Base-by-base conservation (phyloP, 2,113 vertebrate genomes). In the Phylloscopus trochilus region DNA sequence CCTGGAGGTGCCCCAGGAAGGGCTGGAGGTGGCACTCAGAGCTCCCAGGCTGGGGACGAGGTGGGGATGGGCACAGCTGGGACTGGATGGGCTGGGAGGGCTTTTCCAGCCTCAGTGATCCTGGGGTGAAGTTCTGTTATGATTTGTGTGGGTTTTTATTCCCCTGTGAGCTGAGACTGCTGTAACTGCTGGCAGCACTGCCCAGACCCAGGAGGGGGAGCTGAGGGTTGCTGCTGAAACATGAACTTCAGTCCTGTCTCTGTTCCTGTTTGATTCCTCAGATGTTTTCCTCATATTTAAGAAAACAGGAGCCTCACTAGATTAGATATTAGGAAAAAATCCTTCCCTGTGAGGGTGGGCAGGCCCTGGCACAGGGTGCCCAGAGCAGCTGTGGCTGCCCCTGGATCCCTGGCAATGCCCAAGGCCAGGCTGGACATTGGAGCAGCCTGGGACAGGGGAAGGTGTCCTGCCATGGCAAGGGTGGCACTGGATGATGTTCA, bases 271-370 rank as follows among this genome's bases (percentile, higher is more conserved):
- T 51, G 73, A 82, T 37, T 90, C 39, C 33, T 78, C 41, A 60
- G 33, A 56, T 51, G 51, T 49, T 11, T 81, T 68, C 14, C 17
- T 88, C 7, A 1, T 21, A 31, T 60, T 92, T 86, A 49, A 77
- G 73, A 44, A 64, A 93, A 69, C 5, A 47, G 30, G 81, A 91
- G 24, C 44, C 11, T 58, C 10, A 59, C 16, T 44, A n/a, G 8
- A n/a, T 51, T 37, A 24, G 3, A 33, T 59, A 30, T 9, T 28
- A n/a, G 44, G 3, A 44, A 64, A 44, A 23, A 59, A 21, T 20
- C 9, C 3, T 1, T 56, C 19, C 12, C 23, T 37, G 15, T 0
- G 22, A 81, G 52, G 33, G 18, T 73, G 67, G 4, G 15, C 0
- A 58, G 20, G 37, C 12, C 41, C 49, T 88, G 76, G 85, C 58